Evolutionary conservation across 2,797 vertebrate species (phyloP).

Genomic region (Smutsia temminckii): DNA sequence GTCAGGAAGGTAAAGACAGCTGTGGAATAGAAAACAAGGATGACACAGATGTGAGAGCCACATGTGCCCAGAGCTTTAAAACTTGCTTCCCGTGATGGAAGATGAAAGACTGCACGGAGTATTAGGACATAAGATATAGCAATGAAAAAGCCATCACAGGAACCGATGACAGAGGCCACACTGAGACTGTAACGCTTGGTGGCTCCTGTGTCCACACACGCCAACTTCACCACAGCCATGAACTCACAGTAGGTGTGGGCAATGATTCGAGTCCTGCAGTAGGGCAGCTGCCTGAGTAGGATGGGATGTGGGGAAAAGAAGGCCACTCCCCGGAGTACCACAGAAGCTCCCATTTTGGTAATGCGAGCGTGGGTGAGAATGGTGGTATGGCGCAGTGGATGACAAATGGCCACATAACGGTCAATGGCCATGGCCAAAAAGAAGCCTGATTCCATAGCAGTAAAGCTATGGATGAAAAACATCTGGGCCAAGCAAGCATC

Average conservation of each 20-base stretch:
- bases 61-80: conserved; percentile 71
- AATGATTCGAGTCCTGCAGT: conserved; percentile 63
- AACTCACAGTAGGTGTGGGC: conserved; percentile 77
- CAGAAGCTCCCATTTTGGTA: conserved; percentile 56
- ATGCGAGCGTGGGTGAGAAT: conserved; percentile 50
- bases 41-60: conserved; percentile 63
- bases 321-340: conserved; percentile 53
- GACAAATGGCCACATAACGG: conserved; percentile 65
- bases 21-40: conserved; percentile 70
- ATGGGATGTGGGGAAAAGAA: conserved; percentile 75
- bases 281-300: conserved; percentile 59
- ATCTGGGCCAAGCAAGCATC: conserved; percentile 59
- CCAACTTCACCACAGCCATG: conserved; percentile 75
- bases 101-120: conserved; percentile 37
- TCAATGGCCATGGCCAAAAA: conserved; percentile 68
- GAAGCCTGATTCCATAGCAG: conserved; percentile 63
- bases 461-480: conserved; percentile 70
- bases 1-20: conserved; percentile 65
- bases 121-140: conserved; percentile 62
- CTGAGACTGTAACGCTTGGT: conserved; percentile 67
- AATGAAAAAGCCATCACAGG: conserved; percentile 60
- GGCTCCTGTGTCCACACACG: conserved; percentile 36
- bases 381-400: conserved; percentile 45
- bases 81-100: conserved; percentile 50
- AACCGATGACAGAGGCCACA: conserved; percentile 63